These are phyloP conservation scores for Characodon lateralis DNA, from an alignment of 2,797 vertebrate species.

Conservation along the genomic window DNA sequence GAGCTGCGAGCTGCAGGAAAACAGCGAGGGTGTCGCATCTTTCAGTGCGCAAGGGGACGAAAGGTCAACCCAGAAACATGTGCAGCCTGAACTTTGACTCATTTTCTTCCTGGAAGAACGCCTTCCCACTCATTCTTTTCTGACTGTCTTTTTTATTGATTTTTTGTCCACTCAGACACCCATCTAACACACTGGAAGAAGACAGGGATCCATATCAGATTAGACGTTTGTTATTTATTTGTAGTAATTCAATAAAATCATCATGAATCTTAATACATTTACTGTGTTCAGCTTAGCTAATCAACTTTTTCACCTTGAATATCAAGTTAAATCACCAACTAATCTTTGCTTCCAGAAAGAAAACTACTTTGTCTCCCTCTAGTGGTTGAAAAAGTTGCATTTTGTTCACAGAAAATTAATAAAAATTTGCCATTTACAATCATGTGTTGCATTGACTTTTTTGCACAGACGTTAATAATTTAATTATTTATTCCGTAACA, in stretches of 20 bases:
- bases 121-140: constrained; percentile 52
- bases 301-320: neutral
- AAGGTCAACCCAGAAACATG: constrained; percentile 79
- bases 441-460: constrained; percentile 63
- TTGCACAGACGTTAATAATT: constrained; percentile 59
- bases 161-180: constrained; percentile 21
- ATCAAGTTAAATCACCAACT: constrained; percentile 2
- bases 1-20: constrained; percentile 53
- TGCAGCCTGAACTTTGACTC: constrained; percentile 78
- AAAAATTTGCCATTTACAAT: constrained; percentile 72
- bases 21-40: constrained; percentile 65
- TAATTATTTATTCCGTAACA: constrained; percentile 44
- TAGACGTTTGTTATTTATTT: neutral
- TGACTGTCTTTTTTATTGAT: neutral
- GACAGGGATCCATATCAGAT: neutral
- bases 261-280: neutral
- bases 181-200: neutral
- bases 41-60: constrained; percentile 37
- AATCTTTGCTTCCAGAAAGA: neutral
- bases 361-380: constrained; percentile 37
- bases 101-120: constrained; percentile 71
- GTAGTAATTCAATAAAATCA: neutral
- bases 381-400: constrained; percentile 23
- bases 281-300: neutral
- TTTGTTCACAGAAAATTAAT: constrained; percentile 61